Conservation (phyloP, 2,888 invertebrate species). For the Parochlus steinenii region DNA sequence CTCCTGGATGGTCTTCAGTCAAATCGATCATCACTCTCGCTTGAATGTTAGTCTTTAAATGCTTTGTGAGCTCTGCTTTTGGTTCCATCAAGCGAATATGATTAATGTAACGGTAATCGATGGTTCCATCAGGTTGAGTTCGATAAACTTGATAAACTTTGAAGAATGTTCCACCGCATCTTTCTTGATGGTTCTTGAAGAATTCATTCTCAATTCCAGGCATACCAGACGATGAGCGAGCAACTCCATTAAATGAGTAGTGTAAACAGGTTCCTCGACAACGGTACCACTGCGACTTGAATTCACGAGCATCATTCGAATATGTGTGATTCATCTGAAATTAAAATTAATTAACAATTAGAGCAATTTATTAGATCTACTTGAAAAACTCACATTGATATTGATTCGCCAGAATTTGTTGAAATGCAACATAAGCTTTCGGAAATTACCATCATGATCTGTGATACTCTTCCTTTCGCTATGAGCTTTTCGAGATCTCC, state of each 20-base stretch:
- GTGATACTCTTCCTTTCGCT: neutral
- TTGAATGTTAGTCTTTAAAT: conserved; percentile 1
- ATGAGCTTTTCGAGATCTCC: too few relatives aligned
- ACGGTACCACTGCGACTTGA: neutral
- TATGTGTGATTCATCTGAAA: conserved; percentile 4
- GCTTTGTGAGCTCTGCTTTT: neutral
- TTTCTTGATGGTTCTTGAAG: neutral
- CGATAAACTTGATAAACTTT: neutral
- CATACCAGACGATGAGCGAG: neutral
- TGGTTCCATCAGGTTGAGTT: neutral
- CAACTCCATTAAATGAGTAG: conserved; percentile 1
- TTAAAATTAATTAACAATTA: neutral
- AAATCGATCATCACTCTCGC: conserved; percentile 1
- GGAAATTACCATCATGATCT: neutral
- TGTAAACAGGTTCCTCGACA: neutral
- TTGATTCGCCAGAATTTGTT: neutral
- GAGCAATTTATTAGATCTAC: neutral
- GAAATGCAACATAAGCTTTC: neutral
- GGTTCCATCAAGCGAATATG: conserved; percentile 1
- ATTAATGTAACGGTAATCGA: neutral
- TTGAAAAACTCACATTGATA: neutral
- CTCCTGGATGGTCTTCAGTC: neutral
- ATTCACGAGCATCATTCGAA: neutral
- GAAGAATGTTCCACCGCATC: conserved; percentile 1
- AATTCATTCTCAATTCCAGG: neutral